phyloP scores from a whole-genome alignment of 2,797 vertebrate genomes.

The Mus minutoides region DNA sequence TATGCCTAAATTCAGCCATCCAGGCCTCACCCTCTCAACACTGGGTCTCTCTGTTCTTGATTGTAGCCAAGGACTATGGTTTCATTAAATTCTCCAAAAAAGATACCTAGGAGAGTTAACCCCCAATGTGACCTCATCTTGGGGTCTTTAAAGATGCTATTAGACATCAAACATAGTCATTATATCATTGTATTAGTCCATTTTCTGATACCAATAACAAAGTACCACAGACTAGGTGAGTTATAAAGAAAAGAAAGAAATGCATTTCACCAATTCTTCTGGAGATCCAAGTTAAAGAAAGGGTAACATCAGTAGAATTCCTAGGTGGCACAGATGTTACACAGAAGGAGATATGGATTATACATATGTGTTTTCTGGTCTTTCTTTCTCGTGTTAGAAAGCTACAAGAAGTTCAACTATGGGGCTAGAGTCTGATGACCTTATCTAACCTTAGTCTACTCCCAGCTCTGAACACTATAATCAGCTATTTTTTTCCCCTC shows the following conservation, averaged over 20 bases:
- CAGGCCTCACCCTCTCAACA: background rate
- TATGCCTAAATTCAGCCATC: background rate
- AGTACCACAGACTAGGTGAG: background rate
- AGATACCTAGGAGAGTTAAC: conserved; percentile 2
- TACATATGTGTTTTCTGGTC: background rate
- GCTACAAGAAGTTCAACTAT: background rate
- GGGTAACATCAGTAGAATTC: background rate
- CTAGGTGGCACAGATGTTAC: background rate
- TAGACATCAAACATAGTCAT: conserved; percentile 22
- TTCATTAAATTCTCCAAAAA: background rate
- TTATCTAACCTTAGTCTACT: background rate
- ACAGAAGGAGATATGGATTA: background rate
- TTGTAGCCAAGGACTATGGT: background rate
- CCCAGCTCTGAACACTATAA: background rate
- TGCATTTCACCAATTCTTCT: background rate
- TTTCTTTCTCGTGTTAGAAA: background rate
- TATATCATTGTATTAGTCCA: background rate
- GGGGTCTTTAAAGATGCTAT: conserved; percentile 19
- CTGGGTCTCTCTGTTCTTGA: background rate
- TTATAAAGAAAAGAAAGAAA: background rate
- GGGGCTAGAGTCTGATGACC: background rate
- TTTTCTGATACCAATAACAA: background rate
- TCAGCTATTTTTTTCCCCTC: background rate
- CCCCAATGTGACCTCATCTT: background rate
- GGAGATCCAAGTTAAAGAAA: background rate